Base-by-base conservation (phyloP, 2,113 vertebrate genomes). In the Eurypyga helias region DNA sequence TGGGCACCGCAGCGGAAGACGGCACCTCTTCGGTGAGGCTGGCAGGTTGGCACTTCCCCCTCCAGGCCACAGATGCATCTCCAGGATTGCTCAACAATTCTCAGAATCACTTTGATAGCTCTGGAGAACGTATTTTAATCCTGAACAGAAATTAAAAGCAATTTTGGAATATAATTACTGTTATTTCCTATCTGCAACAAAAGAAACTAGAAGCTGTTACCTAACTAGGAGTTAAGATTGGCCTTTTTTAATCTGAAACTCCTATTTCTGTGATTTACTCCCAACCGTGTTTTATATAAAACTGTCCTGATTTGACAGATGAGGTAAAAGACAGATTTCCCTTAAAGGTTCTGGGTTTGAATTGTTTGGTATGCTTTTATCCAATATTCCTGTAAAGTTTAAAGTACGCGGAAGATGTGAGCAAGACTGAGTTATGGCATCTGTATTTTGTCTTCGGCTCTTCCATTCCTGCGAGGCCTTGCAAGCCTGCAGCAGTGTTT, bases 401-500 rank as follows among this genome's bases (percentile, higher is more conserved):
- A 5, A 87, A 85, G 61, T 34, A 34, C 71, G 61, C 48, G 52
- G 29, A 92, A 93, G 51, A 24, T 4, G 3, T 11, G 64, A 91
- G 71, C 2, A 17, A 62, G 85, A 62, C 2, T 9, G 6, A 83
- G 85, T 34, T 64, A 52, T 14, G 54, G 60, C 61, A 72, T 71
- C 80, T 92, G 9, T 26, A 26, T 80, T 89, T 78, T 67, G 33
- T 60, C 89, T 96, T 69, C 65, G 61, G 24, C 64, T 83, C 83
- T 78, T 73, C 83, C n/a, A 16, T 92, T 83, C 86, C 49, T 36
- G 23, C 12, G 51, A 86, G 60, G 10, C 9, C 55, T 57, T 64
- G 76, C 79, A 94, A 96, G 90, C 87, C 82, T 60, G 85, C 79
- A 71, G 85, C 58, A 96, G 79, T 64, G 76, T 88, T 80, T 49